Conservation (phyloP, 2,113 vertebrate genomes). For the Archocentrus centrarchus region DNA sequence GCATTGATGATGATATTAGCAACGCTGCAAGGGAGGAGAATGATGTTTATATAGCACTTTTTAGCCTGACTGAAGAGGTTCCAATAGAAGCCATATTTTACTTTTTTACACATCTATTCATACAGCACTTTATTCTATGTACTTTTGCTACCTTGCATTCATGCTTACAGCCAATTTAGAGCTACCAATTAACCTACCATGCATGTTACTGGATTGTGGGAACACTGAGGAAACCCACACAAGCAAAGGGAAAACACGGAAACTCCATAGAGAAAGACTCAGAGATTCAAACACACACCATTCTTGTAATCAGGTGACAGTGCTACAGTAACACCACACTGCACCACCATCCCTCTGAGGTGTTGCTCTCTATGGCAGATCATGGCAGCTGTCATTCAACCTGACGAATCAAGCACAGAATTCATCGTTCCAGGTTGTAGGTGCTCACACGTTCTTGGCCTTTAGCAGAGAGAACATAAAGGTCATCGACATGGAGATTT, state of each 20-base stretch:
- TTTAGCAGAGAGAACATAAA: conserved; percentile 74
- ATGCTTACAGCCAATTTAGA: background rate
- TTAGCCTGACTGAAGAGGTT: background rate
- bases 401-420: conserved; percentile 23
- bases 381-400: conserved; percentile 16
- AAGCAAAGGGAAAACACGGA: background rate
- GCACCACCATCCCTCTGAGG: background rate
- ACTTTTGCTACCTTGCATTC: background rate
- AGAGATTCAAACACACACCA: no score
- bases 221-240: background rate
- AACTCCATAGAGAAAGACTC: background rate
- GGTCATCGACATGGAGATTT: conserved; percentile 68
- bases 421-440: conserved; percentile 29
- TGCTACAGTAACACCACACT: fast-evolving
- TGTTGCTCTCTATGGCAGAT: background rate
- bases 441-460: conserved; percentile 63
- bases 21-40: background rate
- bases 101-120: background rate
- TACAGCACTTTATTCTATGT: background rate
- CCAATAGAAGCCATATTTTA: background rate
- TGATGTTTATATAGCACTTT: background rate
- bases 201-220: background rate
- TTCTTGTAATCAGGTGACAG: background rate
- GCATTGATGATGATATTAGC: background rate
- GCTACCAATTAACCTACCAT: background rate